Evolutionary conservation across 2,888 invertebrate genomes (phyloP).

Genomic region (Onchidella celtica): DNA sequence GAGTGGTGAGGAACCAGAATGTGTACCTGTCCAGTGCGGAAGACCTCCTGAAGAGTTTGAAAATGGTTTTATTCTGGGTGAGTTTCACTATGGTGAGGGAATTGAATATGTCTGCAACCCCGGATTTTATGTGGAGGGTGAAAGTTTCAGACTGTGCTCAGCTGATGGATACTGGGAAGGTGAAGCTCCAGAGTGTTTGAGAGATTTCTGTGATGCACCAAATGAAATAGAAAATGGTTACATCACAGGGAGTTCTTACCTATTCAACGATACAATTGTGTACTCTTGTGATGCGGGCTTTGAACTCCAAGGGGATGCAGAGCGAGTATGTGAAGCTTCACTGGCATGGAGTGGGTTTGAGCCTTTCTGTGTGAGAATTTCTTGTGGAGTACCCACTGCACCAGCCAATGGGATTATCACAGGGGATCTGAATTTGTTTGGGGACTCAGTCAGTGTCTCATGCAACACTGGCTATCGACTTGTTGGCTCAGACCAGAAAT

Average conservation of each 20-base stretch:
- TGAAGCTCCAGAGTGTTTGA: constrained; percentile 65
- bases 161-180: constrained; percentile 73
- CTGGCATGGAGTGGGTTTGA: constrained; percentile 59
- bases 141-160: constrained; percentile 86
- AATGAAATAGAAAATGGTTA: constrained; percentile 39
- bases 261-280: constrained; percentile 51
- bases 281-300: constrained; percentile 62
- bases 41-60: constrained; percentile 60
- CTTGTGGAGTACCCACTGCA: constrained; percentile 60
- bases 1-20: constrained; percentile 67
- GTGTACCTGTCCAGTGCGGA: constrained; percentile 64
- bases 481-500: constrained; percentile 52
- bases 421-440: constrained; percentile 49
- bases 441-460: constrained; percentile 48
- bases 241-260: constrained; percentile 46
- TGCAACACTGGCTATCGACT: constrained; percentile 64
- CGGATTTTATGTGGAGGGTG: constrained; percentile 90
- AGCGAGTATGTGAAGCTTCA: constrained; percentile 57
- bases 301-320: constrained; percentile 56
- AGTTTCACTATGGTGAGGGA: neutral
- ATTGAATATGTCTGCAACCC: constrained; percentile 62
- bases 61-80: constrained; percentile 61
- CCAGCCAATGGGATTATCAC: constrained; percentile 48
- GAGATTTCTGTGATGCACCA: constrained; percentile 61
- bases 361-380: constrained; percentile 59